phyloP scores from a whole-genome alignment of 2,113 vertebrate genomes.

The Uropsilus gracilis region DNA sequence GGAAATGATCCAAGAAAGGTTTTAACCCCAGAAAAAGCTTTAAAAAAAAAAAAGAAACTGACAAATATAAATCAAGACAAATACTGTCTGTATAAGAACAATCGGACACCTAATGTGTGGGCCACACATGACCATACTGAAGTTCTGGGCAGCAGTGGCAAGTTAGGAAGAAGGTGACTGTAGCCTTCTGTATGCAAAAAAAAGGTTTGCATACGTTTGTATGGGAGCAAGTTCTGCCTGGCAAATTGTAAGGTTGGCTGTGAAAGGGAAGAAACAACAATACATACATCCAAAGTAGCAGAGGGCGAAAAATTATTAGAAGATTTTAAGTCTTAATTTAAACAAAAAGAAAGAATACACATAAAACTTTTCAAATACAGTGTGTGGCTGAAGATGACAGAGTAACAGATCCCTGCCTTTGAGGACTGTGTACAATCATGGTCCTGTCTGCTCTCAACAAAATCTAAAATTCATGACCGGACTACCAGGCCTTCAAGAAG shows the following conservation, averaged over 20 bases:
- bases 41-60: not conserved
- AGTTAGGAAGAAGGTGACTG: not conserved
- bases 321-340: not conserved
- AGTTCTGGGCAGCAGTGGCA: not conserved
- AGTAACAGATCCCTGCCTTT: too few relatives aligned
- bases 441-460: too few relatives aligned
- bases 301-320: not conserved
- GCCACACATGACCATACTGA: constrained; percentile 1
- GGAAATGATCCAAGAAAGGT: not conserved
- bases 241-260: constrained; percentile 22
- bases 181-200: too few relatives aligned
- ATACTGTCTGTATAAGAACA: not conserved
- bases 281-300: not conserved
- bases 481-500: too few relatives aligned
- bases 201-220: not conserved
- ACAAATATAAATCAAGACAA: constrained; percentile 10
- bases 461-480: too few relatives aligned
- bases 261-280: not conserved
- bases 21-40: too few relatives aligned
- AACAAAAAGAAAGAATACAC: not conserved
- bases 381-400: too few relatives aligned
- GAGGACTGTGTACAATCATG: too few relatives aligned
- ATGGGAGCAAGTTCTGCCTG: not conserved
- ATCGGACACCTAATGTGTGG: not conserved
- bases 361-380: not conserved